Base-by-base conservation (phyloP, 2,797 vertebrate species). In the Squalus acanthias region DNA sequence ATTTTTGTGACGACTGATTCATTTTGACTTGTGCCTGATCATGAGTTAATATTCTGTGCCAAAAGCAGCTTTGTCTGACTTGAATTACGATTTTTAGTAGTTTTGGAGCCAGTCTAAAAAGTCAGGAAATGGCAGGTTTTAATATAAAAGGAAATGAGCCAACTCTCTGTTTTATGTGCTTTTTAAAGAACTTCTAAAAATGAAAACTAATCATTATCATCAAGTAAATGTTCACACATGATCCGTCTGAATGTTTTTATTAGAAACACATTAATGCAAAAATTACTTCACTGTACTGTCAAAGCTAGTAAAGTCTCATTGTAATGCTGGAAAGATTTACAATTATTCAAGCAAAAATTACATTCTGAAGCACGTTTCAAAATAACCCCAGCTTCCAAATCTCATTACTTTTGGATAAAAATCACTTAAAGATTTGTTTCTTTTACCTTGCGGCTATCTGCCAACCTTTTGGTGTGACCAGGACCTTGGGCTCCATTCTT, bases 71-170 rank as follows among this genome's bases (percentile, higher is more conserved):
- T 95, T 76, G 94, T 95, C 94, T 95, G 94, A 74, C 67, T 95
- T 74, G 65, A 93, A 93, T 93, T 93, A 93, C 10, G 39, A 22
- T 39, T 95, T 50, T 95, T 94, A 91, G 70, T 96, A 94, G 96
- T 85, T 97, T 97, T 96, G 87, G 96, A 96, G 96, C 96, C 96
- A 96, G 89, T 97, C 96, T 96, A 92, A 79, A 96, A 96, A 63
- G 95, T 97, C 96, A 97, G 95, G 96, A 97, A 96, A 97, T 79
- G 96, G 96, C 79, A 97, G 96, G 97, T 95, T 97, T 96, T 96
- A 96, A 96, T 95, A 57, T 57, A n/a, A 95, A 76, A 60, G 50
- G 50, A 95, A 76, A 33, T 29, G 33, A 60, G 70, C 70, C 93
- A 95, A 60, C 50, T 76, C 70, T 95, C 50, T 12, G 69, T 72